Evolutionary conservation across 2,888 invertebrate genomes (phyloP).

Genomic region (Dioctria rufipes): DNA sequence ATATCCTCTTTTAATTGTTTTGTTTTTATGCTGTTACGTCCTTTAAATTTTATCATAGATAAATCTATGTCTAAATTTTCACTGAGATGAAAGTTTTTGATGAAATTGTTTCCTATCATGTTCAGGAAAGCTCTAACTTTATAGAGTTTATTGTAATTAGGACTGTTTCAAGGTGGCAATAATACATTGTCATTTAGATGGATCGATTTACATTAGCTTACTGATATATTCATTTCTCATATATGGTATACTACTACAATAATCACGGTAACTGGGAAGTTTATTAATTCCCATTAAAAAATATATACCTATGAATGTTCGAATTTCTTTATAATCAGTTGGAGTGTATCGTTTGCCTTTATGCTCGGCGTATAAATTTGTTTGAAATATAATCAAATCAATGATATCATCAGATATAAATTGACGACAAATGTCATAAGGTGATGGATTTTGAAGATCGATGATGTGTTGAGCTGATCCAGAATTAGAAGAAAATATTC

Average conservation of each 20-base stretch:
- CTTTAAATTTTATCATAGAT: too few relatives aligned
- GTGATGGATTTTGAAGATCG: background rate
- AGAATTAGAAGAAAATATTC: background rate
- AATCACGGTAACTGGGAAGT: conserved; percentile 13
- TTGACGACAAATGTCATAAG: background rate
- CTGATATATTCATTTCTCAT: background rate
- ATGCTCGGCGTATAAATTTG: background rate
- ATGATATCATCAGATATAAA: conserved; percentile 1
- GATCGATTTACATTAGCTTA: conserved; percentile 4
- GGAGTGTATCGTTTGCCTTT: background rate
- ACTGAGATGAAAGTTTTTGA: background rate
- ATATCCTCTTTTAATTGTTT: conserved; percentile 13
- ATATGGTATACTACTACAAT: conserved; percentile 6
- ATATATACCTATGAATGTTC: background rate
- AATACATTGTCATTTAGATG: conserved; percentile 28
- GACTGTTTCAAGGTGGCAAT: background rate
- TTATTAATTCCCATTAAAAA: conserved; percentile 19
- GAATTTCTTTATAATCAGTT: too few relatives aligned
- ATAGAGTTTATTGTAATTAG: conserved; percentile 1
- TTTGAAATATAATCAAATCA: background rate
- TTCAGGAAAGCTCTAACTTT: conserved; percentile 1
- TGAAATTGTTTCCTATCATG: background rate
- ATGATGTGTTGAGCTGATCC: background rate
- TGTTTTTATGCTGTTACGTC: too few relatives aligned
- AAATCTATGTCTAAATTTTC: too few relatives aligned